Conservation (phyloP, 2,797 vertebrate species). For the Coregonus sp. region DNA sequence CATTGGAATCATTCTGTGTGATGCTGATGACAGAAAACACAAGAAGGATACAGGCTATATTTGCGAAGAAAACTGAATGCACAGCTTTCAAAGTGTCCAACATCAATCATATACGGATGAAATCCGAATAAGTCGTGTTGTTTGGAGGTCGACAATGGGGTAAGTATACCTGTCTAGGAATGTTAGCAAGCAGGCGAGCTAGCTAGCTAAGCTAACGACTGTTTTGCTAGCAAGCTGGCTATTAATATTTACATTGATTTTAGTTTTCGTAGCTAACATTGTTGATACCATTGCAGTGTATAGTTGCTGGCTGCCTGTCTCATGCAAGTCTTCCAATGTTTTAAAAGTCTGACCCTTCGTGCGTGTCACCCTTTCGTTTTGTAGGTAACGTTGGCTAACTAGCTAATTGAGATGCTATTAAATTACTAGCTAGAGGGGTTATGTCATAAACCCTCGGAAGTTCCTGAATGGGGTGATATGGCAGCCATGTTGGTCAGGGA, state of each 20-base stretch:
- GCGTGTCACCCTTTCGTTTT: not conserved
- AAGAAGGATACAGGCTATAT: not conserved
- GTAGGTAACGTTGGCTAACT: not conserved
- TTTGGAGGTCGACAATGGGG: constrained; percentile 19
- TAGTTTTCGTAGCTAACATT: not conserved
- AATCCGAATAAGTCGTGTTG: constrained; percentile 9
- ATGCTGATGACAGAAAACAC: not conserved
- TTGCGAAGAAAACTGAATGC: not conserved
- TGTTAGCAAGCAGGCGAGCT: constrained; percentile 2
- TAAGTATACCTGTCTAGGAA: not conserved
- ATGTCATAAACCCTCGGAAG: no score
- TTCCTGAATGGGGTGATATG: no score
- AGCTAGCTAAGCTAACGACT: not conserved
- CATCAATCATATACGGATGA: not conserved
- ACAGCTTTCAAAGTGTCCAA: not conserved
- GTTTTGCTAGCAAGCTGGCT: not conserved
- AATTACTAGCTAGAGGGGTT: no score
- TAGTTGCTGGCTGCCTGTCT: not conserved
- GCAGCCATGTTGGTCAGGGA: no score
- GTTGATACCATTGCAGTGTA: not conserved
- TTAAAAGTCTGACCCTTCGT: not conserved
- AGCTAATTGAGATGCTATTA: not conserved
- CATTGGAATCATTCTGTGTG: not conserved
- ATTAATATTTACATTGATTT: not conserved
- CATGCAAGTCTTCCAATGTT: not conserved